These are phyloP conservation scores for Oenanthe oenanthe DNA, from an alignment of 2,113 vertebrate species.

Conservation along the genomic window DNA sequence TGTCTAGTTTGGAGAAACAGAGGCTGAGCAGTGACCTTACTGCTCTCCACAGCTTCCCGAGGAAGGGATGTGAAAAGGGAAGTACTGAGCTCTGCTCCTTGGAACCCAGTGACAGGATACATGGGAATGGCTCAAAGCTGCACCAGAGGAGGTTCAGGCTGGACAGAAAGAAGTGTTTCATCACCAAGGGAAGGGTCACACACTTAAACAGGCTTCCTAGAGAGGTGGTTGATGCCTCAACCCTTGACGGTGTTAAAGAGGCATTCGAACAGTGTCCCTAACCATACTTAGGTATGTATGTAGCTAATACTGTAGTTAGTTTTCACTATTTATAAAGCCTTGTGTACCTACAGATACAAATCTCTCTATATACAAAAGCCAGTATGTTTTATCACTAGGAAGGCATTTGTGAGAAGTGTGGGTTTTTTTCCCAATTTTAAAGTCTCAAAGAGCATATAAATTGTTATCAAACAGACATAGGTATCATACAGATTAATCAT, in stretches of 20 bases:
- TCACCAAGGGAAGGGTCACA: not conserved
- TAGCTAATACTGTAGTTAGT: not conserved
- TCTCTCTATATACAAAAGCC: not conserved
- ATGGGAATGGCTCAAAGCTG: not conserved
- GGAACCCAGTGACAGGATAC: rapidly evolving
- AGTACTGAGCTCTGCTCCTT: not conserved
- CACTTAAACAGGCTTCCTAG: not conserved
- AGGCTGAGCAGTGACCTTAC: not conserved
- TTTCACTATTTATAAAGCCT: not conserved
- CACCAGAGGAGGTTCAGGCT: not conserved
- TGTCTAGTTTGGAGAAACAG: not conserved
- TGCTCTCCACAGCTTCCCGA: not conserved
- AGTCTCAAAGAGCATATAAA: not conserved
- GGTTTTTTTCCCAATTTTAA: rapidly evolving
- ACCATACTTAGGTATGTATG: not conserved
- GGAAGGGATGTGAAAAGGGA: not conserved
- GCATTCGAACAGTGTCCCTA: not conserved
- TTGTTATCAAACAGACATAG: not conserved
- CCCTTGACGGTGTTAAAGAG: not conserved
- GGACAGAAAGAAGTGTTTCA: not conserved
- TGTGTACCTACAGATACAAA: not conserved
- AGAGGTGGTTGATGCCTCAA: not conserved
- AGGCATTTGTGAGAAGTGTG: not conserved
- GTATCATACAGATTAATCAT: not conserved
- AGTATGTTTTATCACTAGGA: not conserved